These are phyloP conservation scores for Battus philenor DNA, from an alignment of 1,140 invertebrate species.

Conservation along the genomic window DNA sequence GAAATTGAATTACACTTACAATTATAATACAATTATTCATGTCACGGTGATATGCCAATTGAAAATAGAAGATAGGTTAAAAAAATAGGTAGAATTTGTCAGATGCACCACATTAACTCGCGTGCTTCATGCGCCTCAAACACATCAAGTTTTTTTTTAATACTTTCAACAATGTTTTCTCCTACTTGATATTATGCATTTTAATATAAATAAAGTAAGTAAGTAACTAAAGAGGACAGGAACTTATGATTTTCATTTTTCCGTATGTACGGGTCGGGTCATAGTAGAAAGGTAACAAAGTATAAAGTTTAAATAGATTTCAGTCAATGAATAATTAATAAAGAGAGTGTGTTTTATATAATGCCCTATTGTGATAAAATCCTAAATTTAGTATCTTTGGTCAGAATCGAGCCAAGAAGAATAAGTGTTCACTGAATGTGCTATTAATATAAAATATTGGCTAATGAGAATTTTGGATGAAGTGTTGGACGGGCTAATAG, in stretches of 20 bases:
- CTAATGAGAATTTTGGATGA: too few relatives aligned
- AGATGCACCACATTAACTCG: background rate
- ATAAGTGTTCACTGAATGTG: too few relatives aligned
- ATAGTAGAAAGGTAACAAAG: too few relatives aligned
- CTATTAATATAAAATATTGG: too few relatives aligned
- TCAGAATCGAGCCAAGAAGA: slow-evolving; percentile 11
- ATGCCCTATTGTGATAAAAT: slow-evolving; percentile 8
- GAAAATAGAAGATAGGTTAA: slow-evolving; percentile 1
- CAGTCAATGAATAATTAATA: background rate
- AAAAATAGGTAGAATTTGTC: slow-evolving; percentile 1
- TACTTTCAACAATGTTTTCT: background rate
- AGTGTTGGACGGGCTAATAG: too few relatives aligned
- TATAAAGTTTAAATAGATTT: background rate
- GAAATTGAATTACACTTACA: slow-evolving; percentile 11
- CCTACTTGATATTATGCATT: background rate
- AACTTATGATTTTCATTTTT: too few relatives aligned
- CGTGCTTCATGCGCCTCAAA: background rate
- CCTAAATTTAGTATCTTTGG: slow-evolving; percentile 12
- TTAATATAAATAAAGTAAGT: background rate
- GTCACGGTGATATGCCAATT: slow-evolving; percentile 8
- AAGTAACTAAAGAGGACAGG: too few relatives aligned
- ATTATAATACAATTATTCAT: slow-evolving; percentile 15
- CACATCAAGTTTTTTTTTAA: slow-evolving; percentile 6
- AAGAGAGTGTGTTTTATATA: slow-evolving; percentile 1
- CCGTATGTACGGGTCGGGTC: too few relatives aligned